Conservation (phyloP, 2,113 vertebrate genomes). For the Serilophus lunatus region DNA sequence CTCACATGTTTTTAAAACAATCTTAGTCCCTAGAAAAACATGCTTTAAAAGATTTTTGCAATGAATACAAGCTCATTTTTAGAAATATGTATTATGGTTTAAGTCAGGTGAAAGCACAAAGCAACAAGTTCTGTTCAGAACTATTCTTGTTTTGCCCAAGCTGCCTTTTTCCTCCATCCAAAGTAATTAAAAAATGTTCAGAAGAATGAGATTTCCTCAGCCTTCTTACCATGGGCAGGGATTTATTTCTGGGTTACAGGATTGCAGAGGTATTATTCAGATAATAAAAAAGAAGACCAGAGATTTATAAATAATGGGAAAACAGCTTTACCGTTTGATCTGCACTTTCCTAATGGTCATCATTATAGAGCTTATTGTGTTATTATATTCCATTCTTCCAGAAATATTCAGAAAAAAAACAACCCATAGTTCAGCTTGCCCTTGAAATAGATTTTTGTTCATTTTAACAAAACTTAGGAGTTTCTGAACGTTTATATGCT, state of each 20-base stretch:
- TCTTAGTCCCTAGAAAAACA: not conserved
- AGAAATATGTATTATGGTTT: not conserved
- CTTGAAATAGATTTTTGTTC: not conserved
- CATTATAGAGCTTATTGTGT: not conserved
- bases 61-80: not conserved
- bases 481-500: not conserved
- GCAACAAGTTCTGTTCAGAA: not conserved
- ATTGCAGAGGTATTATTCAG: not conserved
- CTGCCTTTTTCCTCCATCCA: not conserved
- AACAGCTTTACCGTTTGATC: not conserved
- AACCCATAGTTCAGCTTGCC: not conserved
- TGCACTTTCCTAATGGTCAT: not conserved
- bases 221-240: slow-evolving; percentile 4
- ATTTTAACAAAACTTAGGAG: not conserved
- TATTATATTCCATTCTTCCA: not conserved
- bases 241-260: slow-evolving; percentile 20
- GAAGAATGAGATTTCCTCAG: slow-evolving; percentile 11
- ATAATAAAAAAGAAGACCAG: not conserved
- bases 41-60: not conserved
- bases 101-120: not conserved
- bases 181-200: not conserved
- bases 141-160: not conserved
- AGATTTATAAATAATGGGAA: slow-evolving; percentile 8
- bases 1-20: not conserved
- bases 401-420: not conserved